These are phyloP conservation scores for Incurvaria masculella DNA, from an alignment of 2,888 invertebrate species.

Conservation along the genomic window DNA sequence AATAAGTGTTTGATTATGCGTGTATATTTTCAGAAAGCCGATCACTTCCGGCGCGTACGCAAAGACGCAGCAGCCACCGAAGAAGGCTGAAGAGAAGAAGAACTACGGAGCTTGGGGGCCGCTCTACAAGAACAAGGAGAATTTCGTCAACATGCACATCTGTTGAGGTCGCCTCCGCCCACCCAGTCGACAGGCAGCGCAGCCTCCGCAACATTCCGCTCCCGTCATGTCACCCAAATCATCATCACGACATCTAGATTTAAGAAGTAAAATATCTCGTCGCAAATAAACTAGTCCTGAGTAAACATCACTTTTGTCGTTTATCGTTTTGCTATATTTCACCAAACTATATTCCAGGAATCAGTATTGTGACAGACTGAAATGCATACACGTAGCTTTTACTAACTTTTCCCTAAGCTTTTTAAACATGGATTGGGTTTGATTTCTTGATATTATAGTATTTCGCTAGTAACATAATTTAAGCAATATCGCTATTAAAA, in stretches of 20 bases:
- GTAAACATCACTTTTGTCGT: too few species aligned
- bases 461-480: neutral
- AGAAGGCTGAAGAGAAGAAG: constrained; percentile 42
- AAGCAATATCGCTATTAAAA: neutral
- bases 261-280: too few species aligned
- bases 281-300: too few species aligned
- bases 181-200: too few species aligned
- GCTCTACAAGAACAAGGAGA: constrained; percentile 69
- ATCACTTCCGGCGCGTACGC: constrained; percentile 22
- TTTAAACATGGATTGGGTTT: neutral
- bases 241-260: too few species aligned
- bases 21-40: constrained; percentile 18
- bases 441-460: neutral
- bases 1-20: neutral
- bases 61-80: constrained; percentile 32
- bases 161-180: too few species aligned
- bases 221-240: too few species aligned
- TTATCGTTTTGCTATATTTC: too few species aligned
- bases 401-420: neutral
- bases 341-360: too few species aligned
- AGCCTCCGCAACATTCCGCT: too few species aligned
- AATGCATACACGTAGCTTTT: neutral
- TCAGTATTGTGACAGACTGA: too few species aligned
- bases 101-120: constrained; percentile 69
- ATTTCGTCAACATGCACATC: constrained; percentile 69